Conservation (phyloP, 1,140 invertebrate species). For the Hydropsyche tenuis region DNA sequence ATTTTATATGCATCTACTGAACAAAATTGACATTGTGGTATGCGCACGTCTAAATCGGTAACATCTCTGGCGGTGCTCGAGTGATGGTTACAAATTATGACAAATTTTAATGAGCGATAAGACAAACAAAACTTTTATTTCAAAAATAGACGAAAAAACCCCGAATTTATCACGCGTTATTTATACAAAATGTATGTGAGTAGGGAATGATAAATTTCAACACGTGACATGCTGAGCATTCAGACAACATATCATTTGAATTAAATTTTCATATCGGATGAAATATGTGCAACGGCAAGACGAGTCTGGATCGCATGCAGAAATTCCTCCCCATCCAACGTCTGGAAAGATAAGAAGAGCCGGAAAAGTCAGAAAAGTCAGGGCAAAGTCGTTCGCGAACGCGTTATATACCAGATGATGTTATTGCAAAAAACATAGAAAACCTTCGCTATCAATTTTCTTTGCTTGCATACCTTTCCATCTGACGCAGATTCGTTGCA, state of each 20-base stretch:
- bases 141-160: neutral
- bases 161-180: too few relatives aligned
- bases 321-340: too few relatives aligned
- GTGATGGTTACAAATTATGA: slow-evolving; percentile 17
- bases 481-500: too few relatives aligned
- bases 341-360: too few relatives aligned
- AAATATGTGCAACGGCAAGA: neutral
- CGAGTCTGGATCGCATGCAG: too few relatives aligned
- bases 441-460: too few relatives aligned
- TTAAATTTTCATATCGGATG: neutral
- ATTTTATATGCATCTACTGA: slow-evolving; percentile 12
- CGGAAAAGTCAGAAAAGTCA: too few relatives aligned
- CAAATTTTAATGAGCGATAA: slow-evolving; percentile 12
- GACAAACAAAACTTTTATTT: neutral
- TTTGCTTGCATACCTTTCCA: too few relatives aligned
- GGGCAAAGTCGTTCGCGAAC: too few relatives aligned
- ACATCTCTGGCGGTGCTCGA: neutral
- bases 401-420: too few relatives aligned
- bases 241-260: slow-evolving; percentile 10
- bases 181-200: too few relatives aligned
- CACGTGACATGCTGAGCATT: slow-evolving; percentile 1
- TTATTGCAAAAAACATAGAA: too few relatives aligned
- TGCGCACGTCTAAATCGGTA: slow-evolving; percentile 4
- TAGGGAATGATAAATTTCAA: neutral
- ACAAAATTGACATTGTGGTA: slow-evolving; percentile 19